Conservation (phyloP, 2,113 vertebrate species). For the Halichoeres trimaculatus region DNA sequence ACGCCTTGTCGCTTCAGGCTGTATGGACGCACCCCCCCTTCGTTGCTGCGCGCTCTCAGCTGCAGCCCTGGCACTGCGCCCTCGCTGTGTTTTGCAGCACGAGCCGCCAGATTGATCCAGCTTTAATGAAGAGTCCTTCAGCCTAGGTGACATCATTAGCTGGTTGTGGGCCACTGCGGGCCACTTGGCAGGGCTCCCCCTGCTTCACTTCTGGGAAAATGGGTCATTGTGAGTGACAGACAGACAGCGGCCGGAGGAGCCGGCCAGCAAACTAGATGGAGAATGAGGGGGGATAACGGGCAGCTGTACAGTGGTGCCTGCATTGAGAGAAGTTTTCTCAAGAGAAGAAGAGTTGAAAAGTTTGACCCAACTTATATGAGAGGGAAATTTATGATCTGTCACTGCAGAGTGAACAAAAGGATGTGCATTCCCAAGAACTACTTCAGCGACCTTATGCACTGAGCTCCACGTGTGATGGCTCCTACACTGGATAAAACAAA, state of each 20-base stretch:
- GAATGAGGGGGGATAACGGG: slow-evolving; percentile 3
- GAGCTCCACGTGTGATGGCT: background rate
- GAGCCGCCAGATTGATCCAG: slow-evolving; percentile 70
- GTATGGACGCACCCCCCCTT: background rate
- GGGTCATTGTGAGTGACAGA: slow-evolving; percentile 66
- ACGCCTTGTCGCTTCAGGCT: background rate
- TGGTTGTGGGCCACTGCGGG: slow-evolving; percentile 48
- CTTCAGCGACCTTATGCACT: background rate
- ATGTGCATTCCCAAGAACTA: too few relatives aligned
- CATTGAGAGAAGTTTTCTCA: background rate
- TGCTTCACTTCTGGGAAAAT: slow-evolving; percentile 52
- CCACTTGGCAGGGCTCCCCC: slow-evolving; percentile 53
- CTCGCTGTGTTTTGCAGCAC: slow-evolving; percentile 21
- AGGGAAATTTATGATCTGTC: too few relatives aligned
- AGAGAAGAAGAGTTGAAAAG: slow-evolving; percentile 1
- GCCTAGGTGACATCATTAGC: slow-evolving; percentile 80
- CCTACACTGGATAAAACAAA: slow-evolving; percentile 19
- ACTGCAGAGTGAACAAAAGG: too few relatives aligned
- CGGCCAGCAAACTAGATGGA: slow-evolving; percentile 37
- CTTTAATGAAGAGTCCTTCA: slow-evolving; percentile 82
- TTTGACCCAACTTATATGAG: background rate
- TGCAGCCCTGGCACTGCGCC: slow-evolving; percentile 46
- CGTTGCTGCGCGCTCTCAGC: slow-evolving; percentile 9
- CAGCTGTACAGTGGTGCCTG: background rate
- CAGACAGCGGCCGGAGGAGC: slow-evolving; percentile 37